These are phyloP conservation scores for Drosophila jambulina DNA, from an alignment of 1,140 invertebrate genomes.

Conservation along the genomic window DNA sequence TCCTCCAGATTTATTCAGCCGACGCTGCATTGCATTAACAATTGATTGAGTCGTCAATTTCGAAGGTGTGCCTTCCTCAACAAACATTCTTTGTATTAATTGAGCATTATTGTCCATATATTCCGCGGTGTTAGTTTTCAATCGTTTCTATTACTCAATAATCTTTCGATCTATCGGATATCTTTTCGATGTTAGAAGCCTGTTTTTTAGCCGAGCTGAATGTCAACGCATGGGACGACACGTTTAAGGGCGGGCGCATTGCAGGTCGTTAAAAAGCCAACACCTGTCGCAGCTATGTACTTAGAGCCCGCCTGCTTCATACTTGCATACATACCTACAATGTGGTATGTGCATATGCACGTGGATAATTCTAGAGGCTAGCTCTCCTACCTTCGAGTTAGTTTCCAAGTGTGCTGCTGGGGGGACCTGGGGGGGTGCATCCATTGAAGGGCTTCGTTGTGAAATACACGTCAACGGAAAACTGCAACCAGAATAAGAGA, in stretches of 20 bases:
- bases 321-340: neutral
- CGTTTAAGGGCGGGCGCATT: conserved; percentile 42
- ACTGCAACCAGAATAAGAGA: conserved; percentile 46
- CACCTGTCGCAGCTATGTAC: conserved; percentile 48
- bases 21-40: conserved; percentile 24
- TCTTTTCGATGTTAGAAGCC: conserved; percentile 11
- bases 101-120: neutral
- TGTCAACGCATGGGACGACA: conserved; percentile 42
- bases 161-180: conserved; percentile 12
- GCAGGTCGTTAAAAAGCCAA: conserved; percentile 45
- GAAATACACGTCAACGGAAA: conserved; percentile 59
- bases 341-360: conserved; percentile 32
- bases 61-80: conserved; percentile 18
- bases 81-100: conserved; percentile 4
- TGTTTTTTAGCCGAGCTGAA: conserved; percentile 4
- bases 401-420: neutral
- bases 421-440: conserved; percentile 3
- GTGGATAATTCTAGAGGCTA: conserved; percentile 55
- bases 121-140: neutral
- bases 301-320: conserved; percentile 10
- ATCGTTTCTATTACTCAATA: conserved; percentile 7
- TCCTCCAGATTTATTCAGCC: neutral
- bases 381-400: conserved; percentile 33
- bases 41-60: conserved; percentile 11
- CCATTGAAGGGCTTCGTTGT: conserved; percentile 61